Conservation (phyloP, 2,797 vertebrate species). For the Gouania willdenowi region DNA sequence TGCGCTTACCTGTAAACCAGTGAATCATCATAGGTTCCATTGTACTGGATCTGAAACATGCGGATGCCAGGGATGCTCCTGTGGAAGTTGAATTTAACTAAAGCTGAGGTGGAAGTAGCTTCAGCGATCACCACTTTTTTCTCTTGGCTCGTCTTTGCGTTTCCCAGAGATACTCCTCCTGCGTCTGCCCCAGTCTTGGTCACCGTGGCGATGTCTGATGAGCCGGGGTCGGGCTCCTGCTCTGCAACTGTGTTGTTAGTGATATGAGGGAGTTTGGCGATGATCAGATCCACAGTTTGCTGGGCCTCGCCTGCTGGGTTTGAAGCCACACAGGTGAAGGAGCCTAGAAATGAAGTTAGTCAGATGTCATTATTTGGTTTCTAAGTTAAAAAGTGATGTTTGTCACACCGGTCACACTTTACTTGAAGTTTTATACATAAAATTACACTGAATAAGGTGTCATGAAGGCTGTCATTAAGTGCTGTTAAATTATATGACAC, state of each 20-base stretch:
- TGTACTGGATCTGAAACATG: slow-evolving; percentile 99
- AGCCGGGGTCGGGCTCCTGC: slow-evolving; percentile 90
- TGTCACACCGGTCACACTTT: no score
- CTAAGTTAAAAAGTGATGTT: background rate
- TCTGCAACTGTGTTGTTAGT: slow-evolving; percentile 89
- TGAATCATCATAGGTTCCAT: slow-evolving; percentile 96
- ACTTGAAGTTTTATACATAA: no score
- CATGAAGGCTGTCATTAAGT: no score
- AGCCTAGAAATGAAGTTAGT: slow-evolving; percentile 67
- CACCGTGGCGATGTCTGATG: slow-evolving; percentile 95
- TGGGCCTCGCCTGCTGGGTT: slow-evolving; percentile 96
- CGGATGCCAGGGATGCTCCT: slow-evolving; percentile 96
- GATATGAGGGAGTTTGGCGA: slow-evolving; percentile 94
- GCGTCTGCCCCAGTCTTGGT: slow-evolving; percentile 87
- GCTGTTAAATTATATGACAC: no score
- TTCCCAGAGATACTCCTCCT: slow-evolving; percentile 76
- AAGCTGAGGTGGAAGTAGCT: slow-evolving; percentile 87
- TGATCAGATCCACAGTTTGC: slow-evolving; percentile 88
- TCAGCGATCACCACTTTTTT: slow-evolving; percentile 92
- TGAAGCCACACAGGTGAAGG: slow-evolving; percentile 95
- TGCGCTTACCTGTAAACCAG: slow-evolving; percentile 92
- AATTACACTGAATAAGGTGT: no score
- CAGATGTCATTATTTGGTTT: background rate
- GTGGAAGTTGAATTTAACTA: slow-evolving; percentile 97
- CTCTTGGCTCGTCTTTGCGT: slow-evolving; percentile 87